Evolutionary conservation across 2,888 invertebrate genomes (phyloP), one percentile per base, ranked within the genome.

Genomic region (Eurytoma adleriae): DNA sequence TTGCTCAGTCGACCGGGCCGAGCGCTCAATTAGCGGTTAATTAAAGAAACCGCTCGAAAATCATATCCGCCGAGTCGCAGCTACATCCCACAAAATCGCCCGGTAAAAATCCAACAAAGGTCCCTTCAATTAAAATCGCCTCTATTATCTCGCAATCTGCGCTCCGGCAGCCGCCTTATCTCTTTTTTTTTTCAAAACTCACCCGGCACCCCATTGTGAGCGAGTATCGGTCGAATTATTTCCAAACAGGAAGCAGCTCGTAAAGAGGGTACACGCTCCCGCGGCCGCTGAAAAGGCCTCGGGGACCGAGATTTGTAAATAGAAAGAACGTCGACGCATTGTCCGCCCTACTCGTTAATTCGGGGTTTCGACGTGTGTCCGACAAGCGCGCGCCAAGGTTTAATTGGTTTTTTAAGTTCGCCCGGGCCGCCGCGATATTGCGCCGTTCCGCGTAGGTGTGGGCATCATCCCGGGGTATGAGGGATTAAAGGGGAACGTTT

Each of bases 231-330:
- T 13, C 13, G 56, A 78, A 78, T 78, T 56, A 78, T 71, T 78
- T 52, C 40, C 54, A 80, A 76, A 78, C 69, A 74, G 80, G 80
- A 80, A 80, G 62, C 72, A n/a, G 52, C 77, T 77, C 61, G 18
- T 80, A 80, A 74, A 80, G 52, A 64, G 70, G 68, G 66, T 12
- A n/a, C n/a, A 56, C 52, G 52, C n/a, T 16, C 20, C 24, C 50
- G 14, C n/a, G 78, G 62, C n/a, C 57, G 56, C 61, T 73, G 54
- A 68, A 61, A 48, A 73, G 73, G 52, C 3, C 27, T n/a, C 48
- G 20, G 24, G 62, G 56, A 70, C 66, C 27, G 67, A 67, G 67
- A 73, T 72, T 74, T 64, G 62, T 79, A 69, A 73, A 73, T 73
- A 64, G 79, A 64, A 73, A 74, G 73, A 79, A 73, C 24, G 61